Evolutionary conservation across 2,797 vertebrate genomes (phyloP).

Genomic region (Balearica regulorum): DNA sequence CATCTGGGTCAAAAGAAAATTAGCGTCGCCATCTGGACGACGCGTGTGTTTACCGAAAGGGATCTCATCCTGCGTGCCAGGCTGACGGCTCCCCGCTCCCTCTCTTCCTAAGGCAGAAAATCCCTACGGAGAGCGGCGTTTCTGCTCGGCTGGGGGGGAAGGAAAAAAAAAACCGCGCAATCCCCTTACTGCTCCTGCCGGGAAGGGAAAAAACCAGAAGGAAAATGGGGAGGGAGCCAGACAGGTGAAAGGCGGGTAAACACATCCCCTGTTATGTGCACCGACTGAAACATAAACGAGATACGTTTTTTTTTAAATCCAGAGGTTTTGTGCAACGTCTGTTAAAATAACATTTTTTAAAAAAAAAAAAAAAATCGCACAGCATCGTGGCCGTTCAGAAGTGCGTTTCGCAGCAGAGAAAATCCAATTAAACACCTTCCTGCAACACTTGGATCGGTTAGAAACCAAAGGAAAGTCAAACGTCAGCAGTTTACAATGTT

Average conservation of each 20-base stretch:
- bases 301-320: not conserved
- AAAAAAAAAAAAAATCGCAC: not conserved
- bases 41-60: fast-evolving
- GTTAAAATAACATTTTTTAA: not conserved
- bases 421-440: conserved; percentile 68
- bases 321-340: conserved; percentile 37
- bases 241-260: conserved; percentile 42
- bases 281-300: conserved; percentile 22
- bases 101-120: not conserved
- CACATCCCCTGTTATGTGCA: conserved; percentile 10
- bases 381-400: conserved; percentile 29
- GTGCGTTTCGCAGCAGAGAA: conserved; percentile 70
- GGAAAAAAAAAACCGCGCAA: conserved; percentile 42
- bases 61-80: not conserved
- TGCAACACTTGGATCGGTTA: conserved; percentile 48
- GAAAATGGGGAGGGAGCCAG: conserved; percentile 1
- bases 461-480: conserved; percentile 47
- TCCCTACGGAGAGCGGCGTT: conserved; percentile 4
- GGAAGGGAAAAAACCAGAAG: not conserved
- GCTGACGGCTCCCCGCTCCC: not conserved
- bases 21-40: not conserved
- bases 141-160: conserved; percentile 27
- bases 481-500: conserved; percentile 58
- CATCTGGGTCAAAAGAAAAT: not conserved
- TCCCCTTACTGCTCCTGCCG: conserved; percentile 64